Evolutionary conservation across 2,888 invertebrate genomes (phyloP).

Genomic region (Leptinotarsa haldemani): DNA sequence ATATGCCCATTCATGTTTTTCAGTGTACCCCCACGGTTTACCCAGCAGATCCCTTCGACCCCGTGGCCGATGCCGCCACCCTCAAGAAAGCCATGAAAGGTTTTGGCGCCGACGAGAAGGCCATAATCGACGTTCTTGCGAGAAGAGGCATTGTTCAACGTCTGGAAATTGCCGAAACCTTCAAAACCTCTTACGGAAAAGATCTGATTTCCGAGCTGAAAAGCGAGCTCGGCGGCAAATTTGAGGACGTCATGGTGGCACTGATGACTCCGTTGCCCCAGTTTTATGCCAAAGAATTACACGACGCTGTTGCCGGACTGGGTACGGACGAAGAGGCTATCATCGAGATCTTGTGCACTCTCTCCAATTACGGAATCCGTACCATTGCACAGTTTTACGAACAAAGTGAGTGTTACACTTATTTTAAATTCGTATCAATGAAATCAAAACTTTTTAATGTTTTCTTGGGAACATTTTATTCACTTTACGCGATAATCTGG

Average conservation of each 20-base stretch:
- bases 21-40: conserved; percentile 91
- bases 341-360: conserved; percentile 91
- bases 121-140: conserved; percentile 90
- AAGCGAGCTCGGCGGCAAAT: conserved; percentile 88
- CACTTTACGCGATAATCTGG: too few species aligned
- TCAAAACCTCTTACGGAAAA: conserved; percentile 93
- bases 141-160: conserved; percentile 91
- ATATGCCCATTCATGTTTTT: conserved; percentile 34
- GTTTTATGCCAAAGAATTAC: conserved; percentile 90
- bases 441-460: too few species aligned
- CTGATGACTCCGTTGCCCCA: conserved; percentile 91
- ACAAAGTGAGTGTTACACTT: conserved; percentile 71
- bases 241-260: conserved; percentile 85
- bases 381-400: conserved; percentile 88
- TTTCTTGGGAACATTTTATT: too few species aligned
- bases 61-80: conserved; percentile 84
- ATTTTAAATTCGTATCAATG: too few species aligned
- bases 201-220: conserved; percentile 83
- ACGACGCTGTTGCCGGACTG: conserved; percentile 86
- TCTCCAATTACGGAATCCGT: conserved; percentile 89
- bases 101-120: conserved; percentile 91
- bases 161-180: conserved; percentile 89
- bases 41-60: conserved; percentile 88
- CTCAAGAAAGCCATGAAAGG: conserved; percentile 94
- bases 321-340: conserved; percentile 93